Base-by-base conservation (phyloP, 2,888 invertebrate genomes). In the Phaonia tiefii region DNA sequence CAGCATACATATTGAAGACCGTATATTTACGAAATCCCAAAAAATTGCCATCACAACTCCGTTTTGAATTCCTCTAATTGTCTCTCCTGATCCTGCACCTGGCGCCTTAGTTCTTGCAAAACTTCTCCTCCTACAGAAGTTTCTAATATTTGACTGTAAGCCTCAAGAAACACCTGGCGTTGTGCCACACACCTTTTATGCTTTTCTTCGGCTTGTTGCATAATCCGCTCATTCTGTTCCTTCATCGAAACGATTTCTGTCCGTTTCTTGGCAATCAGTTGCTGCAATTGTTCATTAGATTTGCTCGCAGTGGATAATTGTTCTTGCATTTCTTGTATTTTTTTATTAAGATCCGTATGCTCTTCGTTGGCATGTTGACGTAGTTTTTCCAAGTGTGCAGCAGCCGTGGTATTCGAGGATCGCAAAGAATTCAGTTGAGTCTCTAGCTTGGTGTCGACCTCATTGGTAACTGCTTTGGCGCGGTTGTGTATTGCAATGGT, bases 201-300 rank as follows among this genome's bases (percentile, higher is more conserved):
- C 7, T 78, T 65, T 5, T 69, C 26, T 58, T 88, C 88, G 15
- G 84, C 85, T 3, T 71, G 26, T 4, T 58, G 31, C 37, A 88
- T 83, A 0, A 74, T 73, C 0, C 85, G 67, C 8, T 86, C 84
- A 56, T 84, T 86, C 13, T 83, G 49, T 1, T 75, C 44, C 2
- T 72, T 49, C 20, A 82, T 46, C 26, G 22, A 54, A 0, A 58
- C 11, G 25, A 84, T 8, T 15, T 71, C 22, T 1, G 78, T 37
- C 1, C 44, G 37, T 2, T 80, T 70, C 1, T 82, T 60, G 1
- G 54, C 26, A 1, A 77, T 58, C 1, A 67, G 4, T 5, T 39
- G 46, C 11, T 82, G 65, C 1, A 83, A 51, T 15, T 81, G 78
- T n/a, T 79, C 80, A 0, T 82, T 15, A 3, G 25, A 44, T 20